These are phyloP conservation scores for Forbesichthys agassizii DNA, from an alignment of 2,113 vertebrate species.

Conservation along the genomic window DNA sequence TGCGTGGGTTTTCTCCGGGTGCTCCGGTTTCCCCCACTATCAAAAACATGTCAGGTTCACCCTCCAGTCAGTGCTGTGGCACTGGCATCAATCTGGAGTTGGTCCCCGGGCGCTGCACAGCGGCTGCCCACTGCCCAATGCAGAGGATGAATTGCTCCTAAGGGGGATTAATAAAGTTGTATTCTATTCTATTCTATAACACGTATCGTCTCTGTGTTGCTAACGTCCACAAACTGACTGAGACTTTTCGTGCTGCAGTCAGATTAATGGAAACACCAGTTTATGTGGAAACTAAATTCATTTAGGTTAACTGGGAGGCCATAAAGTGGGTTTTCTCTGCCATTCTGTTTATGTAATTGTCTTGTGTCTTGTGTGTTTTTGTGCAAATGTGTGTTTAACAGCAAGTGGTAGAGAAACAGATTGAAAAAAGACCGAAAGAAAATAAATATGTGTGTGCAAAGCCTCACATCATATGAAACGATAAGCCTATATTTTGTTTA, in stretches of 20 bases:
- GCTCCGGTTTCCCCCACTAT: no score
- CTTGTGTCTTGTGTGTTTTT: constrained; percentile 36
- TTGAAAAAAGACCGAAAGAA: constrained; percentile 1
- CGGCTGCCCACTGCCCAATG: no score
- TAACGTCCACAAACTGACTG: constrained; percentile 35
- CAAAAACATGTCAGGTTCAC: no score
- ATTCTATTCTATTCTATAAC: no score
- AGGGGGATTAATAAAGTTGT: no score
- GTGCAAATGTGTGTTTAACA: constrained; percentile 26
- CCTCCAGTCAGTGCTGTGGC: no score
- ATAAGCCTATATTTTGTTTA: constrained; percentile 57
- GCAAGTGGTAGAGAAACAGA: constrained; percentile 26
- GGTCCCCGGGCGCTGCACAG: no score
- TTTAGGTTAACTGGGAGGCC: constrained; percentile 39
- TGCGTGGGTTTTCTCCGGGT: no score
- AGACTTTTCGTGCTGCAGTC: constrained; percentile 35
- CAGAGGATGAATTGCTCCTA: no score
- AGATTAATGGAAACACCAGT: constrained; percentile 53
- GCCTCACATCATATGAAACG: neutral
- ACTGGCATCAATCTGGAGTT: no score
- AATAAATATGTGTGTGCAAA: constrained; percentile 3
- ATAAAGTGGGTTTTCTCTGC: constrained; percentile 28
- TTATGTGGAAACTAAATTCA: constrained; percentile 46
- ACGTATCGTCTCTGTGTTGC: constrained; percentile 7
- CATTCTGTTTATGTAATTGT: constrained; percentile 39